Base-by-base conservation (phyloP, 1,140 invertebrate species). In the Charaxes varanes region DNA sequence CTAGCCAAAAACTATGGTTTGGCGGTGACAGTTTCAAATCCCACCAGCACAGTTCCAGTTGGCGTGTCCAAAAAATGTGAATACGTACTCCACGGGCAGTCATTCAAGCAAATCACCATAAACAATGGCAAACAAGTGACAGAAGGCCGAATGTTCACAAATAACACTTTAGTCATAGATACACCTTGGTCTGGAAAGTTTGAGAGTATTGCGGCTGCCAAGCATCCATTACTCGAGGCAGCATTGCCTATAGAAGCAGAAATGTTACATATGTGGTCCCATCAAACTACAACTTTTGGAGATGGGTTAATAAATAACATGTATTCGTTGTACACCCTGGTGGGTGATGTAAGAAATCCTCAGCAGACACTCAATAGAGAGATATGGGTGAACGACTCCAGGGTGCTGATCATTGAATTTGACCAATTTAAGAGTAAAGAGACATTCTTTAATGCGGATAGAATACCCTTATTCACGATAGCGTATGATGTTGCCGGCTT, bases 211-310 rank as follows among this genome's bases (percentile, higher is more conserved):
- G 92, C 93, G 2, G 90, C 91, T 4, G 91, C 93, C 1, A 90
- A 94, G 24, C 95, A 97, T 84, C 94, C 94, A 0, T 74, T 97
- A 2, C 82, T 97, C 15, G 93, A 96, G 83, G 91, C 94, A 1
- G 90, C 93, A 2, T 85, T 97, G 53, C 94, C 94, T 1, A 93
- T 97, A 1, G 95, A 97, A 84, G 93, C 95, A 6, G 94, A 96
- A 85, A 94, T 97, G 90, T 85, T 96, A 21, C 93, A 92, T 5
- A 92, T 94, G 87, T 94, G 92, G 90, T 94, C 92, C 17, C 90
- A 92, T 56, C 93, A 94, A 76, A 87, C 88, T 3, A 89, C 91
- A 36, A 89, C 87, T 5, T 88, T 93, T 54, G 92, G 93, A n/a
- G 90, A 92, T 45, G 84, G 84, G 6, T 78, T 93, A 4, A 87